Percentiles rank a stretch among this genome's conserved stretches.
These are phyloP conservation scores for Pachyrhynchus sulphureomaculatus DNA, from an alignment of 1,140 invertebrate species.

Conservation along the genomic window DNA sequence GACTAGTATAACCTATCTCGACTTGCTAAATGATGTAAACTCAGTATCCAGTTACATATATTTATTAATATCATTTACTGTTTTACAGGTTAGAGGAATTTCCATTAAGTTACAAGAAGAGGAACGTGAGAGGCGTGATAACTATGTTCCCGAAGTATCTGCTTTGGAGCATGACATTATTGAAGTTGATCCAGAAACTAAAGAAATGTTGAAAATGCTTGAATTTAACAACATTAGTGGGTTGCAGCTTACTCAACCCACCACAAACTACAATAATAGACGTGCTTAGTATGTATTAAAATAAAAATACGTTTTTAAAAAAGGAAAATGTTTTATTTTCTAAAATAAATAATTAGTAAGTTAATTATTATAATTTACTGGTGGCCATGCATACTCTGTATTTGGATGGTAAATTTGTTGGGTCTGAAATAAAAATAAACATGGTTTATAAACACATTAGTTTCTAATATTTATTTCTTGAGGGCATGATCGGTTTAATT, in stretches of 20 bases:
- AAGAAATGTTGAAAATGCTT: slow-evolving; percentile 97
- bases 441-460: no score
- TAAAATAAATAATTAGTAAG: neutral
- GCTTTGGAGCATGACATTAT: slow-evolving; percentile 90
- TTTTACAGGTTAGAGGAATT: slow-evolving; percentile 97
- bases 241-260: slow-evolving; percentile 78
- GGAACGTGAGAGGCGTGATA: slow-evolving; percentile 97
- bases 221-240: slow-evolving; percentile 89
- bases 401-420: neutral
- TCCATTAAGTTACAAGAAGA: slow-evolving; percentile 99
- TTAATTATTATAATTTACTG: neutral
- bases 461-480: no score
- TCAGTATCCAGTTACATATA: no score
- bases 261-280: slow-evolving; percentile 65
- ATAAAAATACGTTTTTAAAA: slow-evolving; percentile 8
- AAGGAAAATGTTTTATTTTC: neutral
- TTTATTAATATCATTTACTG: no score
- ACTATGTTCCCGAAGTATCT: slow-evolving; percentile 98
- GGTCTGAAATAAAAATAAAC: slow-evolving; percentile 12
- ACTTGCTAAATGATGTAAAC: no score
- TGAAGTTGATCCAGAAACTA: slow-evolving; percentile 95
- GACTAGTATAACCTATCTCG: no score
- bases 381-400: neutral
- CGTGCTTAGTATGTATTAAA: slow-evolving; percentile 53
- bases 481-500: no score